Conservation (phyloP, 2,797 vertebrate species). For the Limosa lapponica region DNA sequence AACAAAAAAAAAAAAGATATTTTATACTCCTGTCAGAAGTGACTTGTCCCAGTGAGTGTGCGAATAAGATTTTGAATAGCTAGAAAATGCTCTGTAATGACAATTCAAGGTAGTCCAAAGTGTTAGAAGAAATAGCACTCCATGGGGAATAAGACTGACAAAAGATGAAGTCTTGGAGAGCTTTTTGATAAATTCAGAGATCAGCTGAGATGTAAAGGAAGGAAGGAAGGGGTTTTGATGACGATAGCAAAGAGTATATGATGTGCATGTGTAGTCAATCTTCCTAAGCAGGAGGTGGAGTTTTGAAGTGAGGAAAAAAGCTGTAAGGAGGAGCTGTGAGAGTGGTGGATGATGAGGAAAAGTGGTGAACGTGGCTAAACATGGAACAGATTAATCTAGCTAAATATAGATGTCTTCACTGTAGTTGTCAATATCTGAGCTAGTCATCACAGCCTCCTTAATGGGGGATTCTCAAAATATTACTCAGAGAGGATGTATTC, state of each 20-base stretch:
- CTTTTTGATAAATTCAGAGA: neutral
- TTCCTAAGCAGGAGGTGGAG: neutral
- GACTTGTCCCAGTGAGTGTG: neutral
- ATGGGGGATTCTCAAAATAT: neutral
- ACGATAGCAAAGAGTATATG: neutral
- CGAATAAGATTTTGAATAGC: neutral
- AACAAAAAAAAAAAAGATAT: neutral
- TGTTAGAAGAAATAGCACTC: neutral
- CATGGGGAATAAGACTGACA: neutral
- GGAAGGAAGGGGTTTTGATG: neutral
- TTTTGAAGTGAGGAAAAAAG: neutral
- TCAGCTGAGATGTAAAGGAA: neutral
- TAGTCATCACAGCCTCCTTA: neutral
- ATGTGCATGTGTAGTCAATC: neutral
- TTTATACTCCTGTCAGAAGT: neutral
- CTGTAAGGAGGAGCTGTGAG: neutral
- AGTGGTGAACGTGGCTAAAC: neutral
- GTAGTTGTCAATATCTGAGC: neutral
- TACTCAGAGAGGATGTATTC: neutral
- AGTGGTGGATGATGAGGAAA: neutral
- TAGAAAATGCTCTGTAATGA: neutral
- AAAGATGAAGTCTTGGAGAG: neutral
- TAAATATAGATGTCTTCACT: neutral
- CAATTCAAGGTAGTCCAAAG: neutral
- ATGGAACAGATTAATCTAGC: neutral